Evolutionary conservation across 2,797 vertebrate genomes (phyloP).

Genomic region (Gadopsis bispinosus): DNA sequence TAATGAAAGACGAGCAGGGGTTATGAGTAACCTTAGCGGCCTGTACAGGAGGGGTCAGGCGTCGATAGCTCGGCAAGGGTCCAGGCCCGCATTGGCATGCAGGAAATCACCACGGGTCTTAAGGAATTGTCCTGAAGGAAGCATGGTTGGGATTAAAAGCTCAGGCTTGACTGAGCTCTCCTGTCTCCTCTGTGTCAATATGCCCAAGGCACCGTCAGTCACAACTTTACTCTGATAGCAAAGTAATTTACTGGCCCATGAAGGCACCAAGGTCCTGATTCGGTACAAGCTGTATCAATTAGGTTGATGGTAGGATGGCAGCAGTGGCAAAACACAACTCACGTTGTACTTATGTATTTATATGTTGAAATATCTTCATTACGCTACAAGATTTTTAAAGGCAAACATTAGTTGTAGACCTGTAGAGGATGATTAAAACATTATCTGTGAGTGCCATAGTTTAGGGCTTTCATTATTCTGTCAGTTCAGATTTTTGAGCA

Average conservation of each 20-base stretch:
- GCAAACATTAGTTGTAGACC: conserved; percentile 2
- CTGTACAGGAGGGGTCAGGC: conserved; percentile 62
- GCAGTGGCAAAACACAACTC: neutral
- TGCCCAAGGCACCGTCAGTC: conserved; percentile 67
- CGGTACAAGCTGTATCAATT: conserved; percentile 50
- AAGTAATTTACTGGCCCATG: conserved; percentile 72
- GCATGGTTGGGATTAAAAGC: conserved; percentile 80
- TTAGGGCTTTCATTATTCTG: neutral
- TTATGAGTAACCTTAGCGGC: conserved; percentile 74
- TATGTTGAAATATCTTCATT: neutral
- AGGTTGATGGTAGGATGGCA: neutral
- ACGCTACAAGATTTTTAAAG: neutral
- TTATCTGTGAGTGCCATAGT: neutral
- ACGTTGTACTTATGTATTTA: neutral
- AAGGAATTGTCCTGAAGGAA: conserved; percentile 75
- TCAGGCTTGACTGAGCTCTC: conserved; percentile 68
- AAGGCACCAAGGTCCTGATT: conserved; percentile 48
- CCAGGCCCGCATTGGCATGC: conserved; percentile 78
- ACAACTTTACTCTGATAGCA: conserved; percentile 64
- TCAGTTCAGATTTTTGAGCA: neutral
- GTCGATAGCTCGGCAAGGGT: conserved; percentile 71
- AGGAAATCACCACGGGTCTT: conserved; percentile 72
- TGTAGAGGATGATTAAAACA: neutral
- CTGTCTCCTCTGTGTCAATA: conserved; percentile 73
- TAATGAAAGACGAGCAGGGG: conserved; percentile 79